These are phyloP conservation scores for Drosophila pseudotalamancana DNA, from an alignment of 2,888 invertebrate species.

Conservation along the genomic window DNA sequence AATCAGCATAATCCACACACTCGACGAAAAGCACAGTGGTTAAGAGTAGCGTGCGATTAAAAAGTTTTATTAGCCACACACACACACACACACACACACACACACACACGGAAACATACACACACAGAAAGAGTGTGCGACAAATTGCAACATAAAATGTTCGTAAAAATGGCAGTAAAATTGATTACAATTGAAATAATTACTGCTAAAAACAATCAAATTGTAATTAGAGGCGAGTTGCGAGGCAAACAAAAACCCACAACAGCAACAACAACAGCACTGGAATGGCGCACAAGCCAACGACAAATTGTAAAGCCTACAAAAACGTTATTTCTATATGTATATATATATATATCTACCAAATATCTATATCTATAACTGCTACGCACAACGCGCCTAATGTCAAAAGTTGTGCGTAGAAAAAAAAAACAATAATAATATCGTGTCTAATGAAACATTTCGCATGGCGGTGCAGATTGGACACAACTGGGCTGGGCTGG, in stretches of 20 bases:
- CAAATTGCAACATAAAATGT: constrained; percentile 69
- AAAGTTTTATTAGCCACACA: constrained; percentile 23
- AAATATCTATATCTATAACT: constrained; percentile 8
- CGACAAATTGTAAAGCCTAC: constrained; percentile 63
- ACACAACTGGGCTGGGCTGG: constrained; percentile 18
- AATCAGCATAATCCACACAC: constrained; percentile 15
- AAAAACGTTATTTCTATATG: constrained; percentile 34
- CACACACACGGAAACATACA: constrained; percentile 16
- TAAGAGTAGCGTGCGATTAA: constrained; percentile 16
- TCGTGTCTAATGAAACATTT: constrained; percentile 27
- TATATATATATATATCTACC: constrained; percentile 18
- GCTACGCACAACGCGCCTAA: constrained; percentile 29
- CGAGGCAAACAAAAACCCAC: constrained; percentile 32
- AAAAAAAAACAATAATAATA: constrained; percentile 12
- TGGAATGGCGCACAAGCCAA: constrained; percentile 18
- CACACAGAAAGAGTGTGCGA: constrained; percentile 12
- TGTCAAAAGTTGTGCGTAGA: constrained; percentile 49
- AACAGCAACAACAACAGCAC: constrained; percentile 22
- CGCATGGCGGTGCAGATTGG: background rate
- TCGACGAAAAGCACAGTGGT: too few species aligned
- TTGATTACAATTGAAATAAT: constrained; percentile 77
- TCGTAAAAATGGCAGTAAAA: constrained; percentile 59
- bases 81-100: constrained; percentile 1
- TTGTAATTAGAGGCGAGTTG: constrained; percentile 66
- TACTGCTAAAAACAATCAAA: constrained; percentile 74